Conservation (phyloP, 2,113 vertebrate genomes). For the Poeciliopsis retropinna region DNA sequence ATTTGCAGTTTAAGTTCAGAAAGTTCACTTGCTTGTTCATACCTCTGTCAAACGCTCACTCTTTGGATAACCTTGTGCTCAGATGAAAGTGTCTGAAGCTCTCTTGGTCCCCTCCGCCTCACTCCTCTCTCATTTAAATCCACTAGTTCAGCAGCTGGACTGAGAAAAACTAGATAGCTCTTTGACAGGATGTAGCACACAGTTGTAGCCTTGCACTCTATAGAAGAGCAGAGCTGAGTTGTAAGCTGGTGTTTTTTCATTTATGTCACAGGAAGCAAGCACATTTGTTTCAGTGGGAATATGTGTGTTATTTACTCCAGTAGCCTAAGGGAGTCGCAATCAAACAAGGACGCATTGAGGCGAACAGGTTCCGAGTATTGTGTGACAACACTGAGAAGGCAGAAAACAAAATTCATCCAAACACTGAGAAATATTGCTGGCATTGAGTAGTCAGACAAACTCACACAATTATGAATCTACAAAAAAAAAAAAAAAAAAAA, state of each 20-base stretch:
- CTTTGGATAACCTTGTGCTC: slow-evolving; percentile 63
- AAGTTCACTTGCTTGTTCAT: slow-evolving; percentile 29
- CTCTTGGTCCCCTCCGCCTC: not conserved
- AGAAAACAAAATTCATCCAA: slow-evolving; percentile 6
- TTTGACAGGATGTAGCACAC: slow-evolving; percentile 25
- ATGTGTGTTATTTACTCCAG: slow-evolving; percentile 36
- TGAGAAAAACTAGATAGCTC: slow-evolving; percentile 27
- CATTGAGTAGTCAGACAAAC: slow-evolving; percentile 28
- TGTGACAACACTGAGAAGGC: slow-evolving; percentile 17
- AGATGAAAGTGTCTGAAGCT: slow-evolving; percentile 1
- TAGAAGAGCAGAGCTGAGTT: slow-evolving; percentile 21
- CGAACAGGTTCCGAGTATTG: slow-evolving; percentile 26
- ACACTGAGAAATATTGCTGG: slow-evolving; percentile 35
- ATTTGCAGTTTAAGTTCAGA: slow-evolving; percentile 51
- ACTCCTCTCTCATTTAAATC: slow-evolving; percentile 8
- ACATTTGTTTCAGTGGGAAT: slow-evolving; percentile 17
- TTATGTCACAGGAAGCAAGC: slow-evolving; percentile 29
- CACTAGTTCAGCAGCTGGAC: slow-evolving; percentile 26
- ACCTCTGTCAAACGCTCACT: slow-evolving; percentile 34
- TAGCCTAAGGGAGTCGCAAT: slow-evolving; percentile 36
- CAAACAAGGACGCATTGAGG: slow-evolving; percentile 54
- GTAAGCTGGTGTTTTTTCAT: slow-evolving; percentile 60
- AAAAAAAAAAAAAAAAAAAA: not conserved
- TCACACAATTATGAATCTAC: not conserved
- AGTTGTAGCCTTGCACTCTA: slow-evolving; percentile 4